Percentiles rank a stretch among this genome's conserved stretches.
Conservation (phyloP, 2,113 vertebrate genomes). For the Rhynchomys soricoides region DNA sequence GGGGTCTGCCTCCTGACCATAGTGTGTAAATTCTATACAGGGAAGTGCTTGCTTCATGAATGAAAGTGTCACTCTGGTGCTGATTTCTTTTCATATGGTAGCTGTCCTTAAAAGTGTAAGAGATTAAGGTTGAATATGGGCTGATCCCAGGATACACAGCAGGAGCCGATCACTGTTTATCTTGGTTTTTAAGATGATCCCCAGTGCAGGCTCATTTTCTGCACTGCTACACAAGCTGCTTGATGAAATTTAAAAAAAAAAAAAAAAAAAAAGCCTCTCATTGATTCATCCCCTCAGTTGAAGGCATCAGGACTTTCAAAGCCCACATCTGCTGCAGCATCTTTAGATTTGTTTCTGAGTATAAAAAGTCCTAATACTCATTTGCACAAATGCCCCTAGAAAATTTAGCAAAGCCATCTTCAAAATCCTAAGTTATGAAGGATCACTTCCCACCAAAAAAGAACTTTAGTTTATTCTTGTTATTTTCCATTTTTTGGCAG, state of each 20-base stretch:
- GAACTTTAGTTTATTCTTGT: neutral
- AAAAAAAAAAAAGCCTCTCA: neutral
- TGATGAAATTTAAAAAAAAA: neutral
- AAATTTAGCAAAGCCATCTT: neutral
- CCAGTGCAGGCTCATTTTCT: neutral
- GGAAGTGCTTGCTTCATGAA: neutral
- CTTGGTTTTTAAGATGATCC: conserved; percentile 54
- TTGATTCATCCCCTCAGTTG: neutral
- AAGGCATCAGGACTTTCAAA: neutral
- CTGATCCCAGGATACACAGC: conserved; percentile 16
- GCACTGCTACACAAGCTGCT: neutral
- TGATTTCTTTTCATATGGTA: conserved; percentile 2
- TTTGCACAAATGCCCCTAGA: neutral
- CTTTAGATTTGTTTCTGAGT: neutral
- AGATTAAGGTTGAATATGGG: conserved; percentile 10
- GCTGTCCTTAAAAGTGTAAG: conserved; percentile 4
- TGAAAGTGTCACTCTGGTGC: conserved; percentile 22
- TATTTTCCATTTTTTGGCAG: neutral
- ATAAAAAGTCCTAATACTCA: neutral
- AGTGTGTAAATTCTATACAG: neutral
- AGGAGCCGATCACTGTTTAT: conserved; percentile 42
- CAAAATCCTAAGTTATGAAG: neutral
- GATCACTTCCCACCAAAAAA: neutral
- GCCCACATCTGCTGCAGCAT: neutral
- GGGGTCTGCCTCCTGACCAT: neutral